phyloP scores from a whole-genome alignment of 2,113 vertebrate genomes.

The Oryzias javanicus region DNA sequence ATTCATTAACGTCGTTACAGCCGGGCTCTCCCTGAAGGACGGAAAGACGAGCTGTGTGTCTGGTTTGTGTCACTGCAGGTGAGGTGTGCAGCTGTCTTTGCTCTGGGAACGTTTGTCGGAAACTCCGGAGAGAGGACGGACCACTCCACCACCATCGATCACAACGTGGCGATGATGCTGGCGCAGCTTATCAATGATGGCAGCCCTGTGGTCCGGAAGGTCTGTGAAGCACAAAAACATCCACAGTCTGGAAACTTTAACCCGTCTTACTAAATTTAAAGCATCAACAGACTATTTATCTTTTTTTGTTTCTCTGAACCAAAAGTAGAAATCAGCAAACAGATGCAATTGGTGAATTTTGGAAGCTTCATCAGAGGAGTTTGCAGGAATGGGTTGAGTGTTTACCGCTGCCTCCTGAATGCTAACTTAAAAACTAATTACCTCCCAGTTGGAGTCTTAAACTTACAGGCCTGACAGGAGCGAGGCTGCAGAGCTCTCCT shows the following conservation, averaged over 20 bases:
- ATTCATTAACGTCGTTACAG: not conserved
- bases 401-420: not conserved
- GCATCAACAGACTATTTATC: too few relatives aligned
- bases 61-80: slow-evolving; percentile 76
- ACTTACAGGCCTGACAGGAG: not conserved
- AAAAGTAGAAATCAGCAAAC: too few relatives aligned
- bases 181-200: slow-evolving; percentile 96
- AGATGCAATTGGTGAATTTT: not conserved
- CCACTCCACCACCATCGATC: slow-evolving; percentile 98
- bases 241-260: not conserved
- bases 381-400: not conserved
- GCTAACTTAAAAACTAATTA: not conserved
- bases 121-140: slow-evolving; percentile 94
- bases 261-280: too few relatives aligned
- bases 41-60: not conserved
- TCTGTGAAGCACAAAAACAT: slow-evolving; percentile 43
- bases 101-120: slow-evolving; percentile 93
- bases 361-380: not conserved
- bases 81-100: slow-evolving; percentile 92
- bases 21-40: not conserved
- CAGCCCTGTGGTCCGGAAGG: slow-evolving; percentile 95
- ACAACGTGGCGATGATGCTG: slow-evolving; percentile 98
- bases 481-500: not conserved
- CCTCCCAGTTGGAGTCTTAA: not conserved
- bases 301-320: too few relatives aligned